Conservation (phyloP, 2,113 vertebrate species). For the Nyctereutes procyonoides region DNA sequence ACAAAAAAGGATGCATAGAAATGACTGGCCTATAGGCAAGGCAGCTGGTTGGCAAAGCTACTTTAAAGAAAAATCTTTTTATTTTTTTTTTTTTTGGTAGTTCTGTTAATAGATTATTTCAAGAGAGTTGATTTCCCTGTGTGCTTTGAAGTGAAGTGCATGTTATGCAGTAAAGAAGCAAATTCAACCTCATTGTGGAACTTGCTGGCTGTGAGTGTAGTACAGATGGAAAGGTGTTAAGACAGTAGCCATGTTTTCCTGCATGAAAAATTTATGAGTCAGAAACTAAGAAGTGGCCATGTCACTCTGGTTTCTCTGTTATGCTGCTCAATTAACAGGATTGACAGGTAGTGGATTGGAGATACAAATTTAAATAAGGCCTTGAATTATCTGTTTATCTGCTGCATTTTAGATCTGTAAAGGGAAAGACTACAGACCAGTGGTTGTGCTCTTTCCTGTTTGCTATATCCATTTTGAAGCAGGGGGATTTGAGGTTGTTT, state of each 20-base stretch:
- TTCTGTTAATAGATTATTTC: slow-evolving; percentile 50
- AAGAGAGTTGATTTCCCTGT: slow-evolving; percentile 54
- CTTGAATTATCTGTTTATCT: slow-evolving; percentile 32
- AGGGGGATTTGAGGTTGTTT: slow-evolving; percentile 15
- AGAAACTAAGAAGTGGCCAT: not conserved
- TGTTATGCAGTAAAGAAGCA: not conserved
- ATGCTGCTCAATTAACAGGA: slow-evolving; percentile 13
- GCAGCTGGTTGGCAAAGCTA: slow-evolving; percentile 23
- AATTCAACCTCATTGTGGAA: slow-evolving; percentile 12
- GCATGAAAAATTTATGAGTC: slow-evolving; percentile 13
- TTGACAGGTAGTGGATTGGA: not conserved
- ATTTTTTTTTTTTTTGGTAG: not conserved
- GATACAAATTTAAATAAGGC: not conserved
- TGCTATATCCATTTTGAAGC: not conserved
- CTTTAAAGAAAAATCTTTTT: slow-evolving; percentile 48
- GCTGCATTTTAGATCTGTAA: not conserved
- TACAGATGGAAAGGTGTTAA: slow-evolving; percentile 48
- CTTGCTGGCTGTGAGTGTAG: slow-evolving; percentile 38
- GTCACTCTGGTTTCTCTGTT: slow-evolving; percentile 19
- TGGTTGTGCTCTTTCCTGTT: not conserved
- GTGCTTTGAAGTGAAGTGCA: slow-evolving; percentile 50
- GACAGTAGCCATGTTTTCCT: slow-evolving; percentile 4
- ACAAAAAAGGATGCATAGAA: not conserved
- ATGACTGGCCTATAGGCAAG: not conserved
- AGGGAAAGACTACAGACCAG: not conserved